A percentile compares a stretch with the other conserved stretches of the same genome.
Evolutionary conservation across 2,888 invertebrate genomes (phyloP).

Genomic region (Latheticus oryzae): DNA sequence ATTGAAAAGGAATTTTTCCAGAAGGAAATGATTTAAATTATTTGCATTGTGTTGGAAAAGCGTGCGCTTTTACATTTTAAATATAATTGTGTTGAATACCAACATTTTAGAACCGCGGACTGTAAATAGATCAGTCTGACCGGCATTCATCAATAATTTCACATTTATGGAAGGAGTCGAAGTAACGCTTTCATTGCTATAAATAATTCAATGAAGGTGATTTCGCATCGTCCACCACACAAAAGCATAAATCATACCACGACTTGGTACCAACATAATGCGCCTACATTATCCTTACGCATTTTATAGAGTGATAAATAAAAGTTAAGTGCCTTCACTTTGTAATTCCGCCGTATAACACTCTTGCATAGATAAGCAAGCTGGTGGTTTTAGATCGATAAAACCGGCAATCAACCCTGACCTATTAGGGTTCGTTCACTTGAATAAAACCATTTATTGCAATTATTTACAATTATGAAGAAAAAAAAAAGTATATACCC

Average conservation of each 20-base stretch:
- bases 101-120: too few relatives aligned
- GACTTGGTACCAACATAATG: constrained; percentile 14
- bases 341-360: constrained; percentile 7
- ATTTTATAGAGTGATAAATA: constrained; percentile 24
- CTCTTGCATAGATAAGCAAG: constrained; percentile 13
- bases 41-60: too few relatives aligned
- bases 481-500: too few relatives aligned
- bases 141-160: constrained; percentile 8
- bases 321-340: constrained; percentile 10
- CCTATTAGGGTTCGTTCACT: constrained; percentile 31
- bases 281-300: constrained; percentile 9
- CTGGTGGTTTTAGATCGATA: constrained; percentile 27
- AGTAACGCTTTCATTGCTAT: constrained; percentile 1
- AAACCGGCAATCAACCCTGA: constrained; percentile 29
- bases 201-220: constrained; percentile 11
- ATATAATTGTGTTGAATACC: too few relatives aligned
- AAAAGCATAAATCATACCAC: constrained; percentile 5
- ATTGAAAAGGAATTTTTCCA: too few relatives aligned
- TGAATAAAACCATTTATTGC: not conserved
- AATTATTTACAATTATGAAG: too few relatives aligned
- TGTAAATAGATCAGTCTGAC: too few relatives aligned
- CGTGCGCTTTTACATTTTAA: too few relatives aligned
- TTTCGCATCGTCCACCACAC: constrained; percentile 8
- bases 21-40: too few relatives aligned
- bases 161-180: constrained; percentile 4